Evolutionary conservation across 2,888 invertebrate genomes (phyloP).

Genomic region (Epirrhoe alternata): DNA sequence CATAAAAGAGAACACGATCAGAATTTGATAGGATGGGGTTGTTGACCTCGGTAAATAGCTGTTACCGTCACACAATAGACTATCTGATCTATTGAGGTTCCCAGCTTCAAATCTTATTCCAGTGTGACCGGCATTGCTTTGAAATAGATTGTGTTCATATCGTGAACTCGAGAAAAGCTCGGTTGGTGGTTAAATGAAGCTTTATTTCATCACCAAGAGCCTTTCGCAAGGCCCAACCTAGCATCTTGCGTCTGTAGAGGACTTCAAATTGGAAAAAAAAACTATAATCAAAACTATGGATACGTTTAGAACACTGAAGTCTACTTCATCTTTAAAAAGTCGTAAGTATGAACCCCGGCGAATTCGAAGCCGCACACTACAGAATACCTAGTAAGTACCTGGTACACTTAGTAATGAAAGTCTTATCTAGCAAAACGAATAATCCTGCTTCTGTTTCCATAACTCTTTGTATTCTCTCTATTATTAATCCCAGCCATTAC

Average conservation of each 20-base stretch:
- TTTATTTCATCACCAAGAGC: neutral
- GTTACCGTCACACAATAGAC: constrained; percentile 62
- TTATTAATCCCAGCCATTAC: too few relatives aligned
- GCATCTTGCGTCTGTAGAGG: too few relatives aligned
- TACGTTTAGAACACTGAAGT: too few relatives aligned
- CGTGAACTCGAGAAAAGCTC: constrained; percentile 27
- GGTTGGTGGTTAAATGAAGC: neutral
- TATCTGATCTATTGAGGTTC: constrained; percentile 65
- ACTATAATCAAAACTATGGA: too few relatives aligned
- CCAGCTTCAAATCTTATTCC: constrained; percentile 55
- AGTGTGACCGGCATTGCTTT: constrained; percentile 35
- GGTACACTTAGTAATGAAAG: too few relatives aligned
- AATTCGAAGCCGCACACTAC: too few relatives aligned
- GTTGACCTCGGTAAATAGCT: constrained; percentile 69
- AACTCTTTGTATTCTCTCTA: neutral
- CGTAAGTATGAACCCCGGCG: too few relatives aligned
- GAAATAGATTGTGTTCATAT: constrained; percentile 38
- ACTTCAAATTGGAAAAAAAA: too few relatives aligned
- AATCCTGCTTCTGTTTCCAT: neutral
- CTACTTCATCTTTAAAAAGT: too few relatives aligned
- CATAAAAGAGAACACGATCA: constrained; percentile 33
- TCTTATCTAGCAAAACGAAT: neutral
- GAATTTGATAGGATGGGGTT: constrained; percentile 60
- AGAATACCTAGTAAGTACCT: too few relatives aligned
- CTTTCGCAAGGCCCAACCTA: too few relatives aligned